Base-by-base conservation (phyloP, 2,113 vertebrate genomes). In the Baryphthengus martii region DNA sequence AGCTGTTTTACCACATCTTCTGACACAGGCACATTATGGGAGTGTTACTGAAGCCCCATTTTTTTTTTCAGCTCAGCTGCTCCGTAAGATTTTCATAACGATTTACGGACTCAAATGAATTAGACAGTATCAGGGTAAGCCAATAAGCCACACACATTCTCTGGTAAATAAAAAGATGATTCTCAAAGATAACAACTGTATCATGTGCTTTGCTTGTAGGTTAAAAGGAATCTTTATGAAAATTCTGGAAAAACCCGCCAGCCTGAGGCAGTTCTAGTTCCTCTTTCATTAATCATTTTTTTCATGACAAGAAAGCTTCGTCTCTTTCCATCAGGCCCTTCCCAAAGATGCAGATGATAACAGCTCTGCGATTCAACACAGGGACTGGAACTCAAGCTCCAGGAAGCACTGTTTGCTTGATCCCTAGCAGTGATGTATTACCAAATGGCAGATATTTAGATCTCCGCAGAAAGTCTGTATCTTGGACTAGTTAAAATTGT, bases 21-120 rank as follows among this genome's bases (percentile, higher is more conserved):
- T 49, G 31, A 80, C 63, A 55, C 16, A 4, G 2, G 9, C 24
- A 23, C 13, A 7, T 3, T 8, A n/a, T 0, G 0, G 1, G 8
- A 56, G 4, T 10, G 28, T 17, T 15, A 66, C 50, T 8, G 39
- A 75, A 81, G 3, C 14, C 53, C 42, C 21, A 3, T 0, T 7
- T 72, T 37, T 29, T 29, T 39, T 66, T 85, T 47, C 42, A 42
- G 12, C 26, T 28, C 40, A 8, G 23, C 63, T 45, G 52, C 58
- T 72, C 79, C 9, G 0, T 7, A 17, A 50, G 29, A 29, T 26
- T 58, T 29, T 42, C 29, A 0, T 17, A 40, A 29, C 68, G 42
- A 13, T n/a, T 35, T 50, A 33, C 37, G 52, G 58, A 40, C 45
- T 15, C 20, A 13, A 40, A 35, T 5, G 6, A 15, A 17, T 52